These are phyloP conservation scores for Aphidius ervi DNA, from an alignment of 1,140 invertebrate genomes.

Conservation along the genomic window DNA sequence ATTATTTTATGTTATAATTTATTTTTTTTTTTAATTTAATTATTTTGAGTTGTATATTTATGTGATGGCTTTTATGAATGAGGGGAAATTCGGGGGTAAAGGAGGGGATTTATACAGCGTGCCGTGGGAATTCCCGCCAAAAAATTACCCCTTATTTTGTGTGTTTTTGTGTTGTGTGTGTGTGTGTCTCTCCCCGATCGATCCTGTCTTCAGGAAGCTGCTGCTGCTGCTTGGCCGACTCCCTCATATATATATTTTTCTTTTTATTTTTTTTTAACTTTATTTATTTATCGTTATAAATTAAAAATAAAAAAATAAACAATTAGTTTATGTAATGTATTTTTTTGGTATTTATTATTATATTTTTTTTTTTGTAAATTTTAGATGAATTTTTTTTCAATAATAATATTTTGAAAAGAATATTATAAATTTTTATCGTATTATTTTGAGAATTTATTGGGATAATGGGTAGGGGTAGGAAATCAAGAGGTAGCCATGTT, in stretches of 20 bases:
- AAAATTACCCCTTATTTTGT: conserved; percentile 15
- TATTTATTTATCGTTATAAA: background rate
- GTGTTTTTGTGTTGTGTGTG: background rate
- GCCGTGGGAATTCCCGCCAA: conserved; percentile 20
- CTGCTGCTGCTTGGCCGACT: too few relatives aligned
- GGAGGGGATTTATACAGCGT: background rate
- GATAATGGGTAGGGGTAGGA: background rate
- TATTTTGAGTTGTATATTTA: too few relatives aligned
- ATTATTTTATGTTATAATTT: background rate
- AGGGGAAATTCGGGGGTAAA: too few relatives aligned
- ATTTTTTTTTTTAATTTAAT: background rate
- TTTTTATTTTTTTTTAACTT: background rate
- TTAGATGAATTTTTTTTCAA: background rate
- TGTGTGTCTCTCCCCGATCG: conserved; percentile 4
- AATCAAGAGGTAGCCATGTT: conserved; percentile 1
- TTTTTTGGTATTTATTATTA: too few relatives aligned
- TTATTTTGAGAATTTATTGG: too few relatives aligned
- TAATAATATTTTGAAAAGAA: too few relatives aligned
- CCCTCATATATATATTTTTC: background rate
- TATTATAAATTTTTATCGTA: too few relatives aligned
- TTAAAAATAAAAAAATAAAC: background rate
- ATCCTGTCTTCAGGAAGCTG: conserved; percentile 1
- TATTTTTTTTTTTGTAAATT: too few relatives aligned
- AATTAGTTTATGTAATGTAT: too few relatives aligned
- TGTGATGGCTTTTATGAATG: background rate